A percentile compares a stretch with the other conserved stretches of the same genome.
Conservation (phyloP, 2,113 vertebrate species). For the Zapus hudsonius region DNA sequence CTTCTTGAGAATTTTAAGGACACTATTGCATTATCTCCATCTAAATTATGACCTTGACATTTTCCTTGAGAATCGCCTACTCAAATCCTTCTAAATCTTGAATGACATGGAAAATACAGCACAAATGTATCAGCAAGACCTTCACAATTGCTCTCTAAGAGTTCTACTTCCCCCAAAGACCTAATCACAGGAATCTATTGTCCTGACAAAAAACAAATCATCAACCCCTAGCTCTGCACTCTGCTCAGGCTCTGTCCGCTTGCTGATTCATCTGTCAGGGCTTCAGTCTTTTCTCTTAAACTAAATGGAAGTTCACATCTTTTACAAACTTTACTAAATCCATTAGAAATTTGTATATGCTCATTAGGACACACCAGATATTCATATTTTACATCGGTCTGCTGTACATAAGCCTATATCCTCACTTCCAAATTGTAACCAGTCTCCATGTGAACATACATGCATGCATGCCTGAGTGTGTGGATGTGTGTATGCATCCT, state of each 20-base stretch:
- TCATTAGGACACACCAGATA: neutral
- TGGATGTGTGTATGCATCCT: neutral
- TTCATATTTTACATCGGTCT: neutral
- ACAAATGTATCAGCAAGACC: neutral
- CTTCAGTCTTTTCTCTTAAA: neutral
- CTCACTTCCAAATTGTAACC: neutral
- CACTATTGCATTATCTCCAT: neutral
- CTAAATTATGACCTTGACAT: constrained; percentile 34
- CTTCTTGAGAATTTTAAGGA: constrained; percentile 17
- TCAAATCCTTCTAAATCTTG: neutral
- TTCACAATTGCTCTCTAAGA: neutral
- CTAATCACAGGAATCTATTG: neutral
- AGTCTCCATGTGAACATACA: neutral
- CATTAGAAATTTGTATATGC: neutral
- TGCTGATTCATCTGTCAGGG: neutral
- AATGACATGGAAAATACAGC: neutral
- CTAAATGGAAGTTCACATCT: neutral
- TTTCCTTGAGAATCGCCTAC: neutral
- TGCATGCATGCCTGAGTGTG: neutral
- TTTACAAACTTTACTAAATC: constrained; percentile 1
- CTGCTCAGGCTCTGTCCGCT: neutral
- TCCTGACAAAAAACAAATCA: neutral
- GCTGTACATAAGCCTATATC: neutral
- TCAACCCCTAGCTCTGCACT: neutral
- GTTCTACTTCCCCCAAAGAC: neutral